Percentiles rank a stretch among this genome's conserved stretches.
These are phyloP conservation scores for Rhaphigaster nebulosa DNA, from an alignment of 2,888 invertebrate genomes.

Conservation along the genomic window DNA sequence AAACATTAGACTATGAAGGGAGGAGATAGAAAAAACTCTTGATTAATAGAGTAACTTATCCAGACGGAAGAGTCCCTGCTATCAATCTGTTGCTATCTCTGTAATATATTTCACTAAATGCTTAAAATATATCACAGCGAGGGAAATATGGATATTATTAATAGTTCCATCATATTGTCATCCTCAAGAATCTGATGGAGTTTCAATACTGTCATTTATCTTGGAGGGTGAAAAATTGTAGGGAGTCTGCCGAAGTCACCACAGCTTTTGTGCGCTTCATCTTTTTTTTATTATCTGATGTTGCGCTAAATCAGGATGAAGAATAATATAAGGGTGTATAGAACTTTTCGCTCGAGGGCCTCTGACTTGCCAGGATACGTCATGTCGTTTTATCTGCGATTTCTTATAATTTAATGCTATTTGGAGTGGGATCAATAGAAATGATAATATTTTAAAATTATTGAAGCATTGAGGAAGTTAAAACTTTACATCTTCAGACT, in stretches of 20 bases:
- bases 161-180: background rate
- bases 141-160: conserved; percentile 4
- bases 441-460: too few relatives aligned
- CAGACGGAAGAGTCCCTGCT: too few relatives aligned
- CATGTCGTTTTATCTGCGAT: too few relatives aligned
- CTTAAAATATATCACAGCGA: background rate
- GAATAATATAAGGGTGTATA: background rate
- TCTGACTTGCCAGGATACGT: too few relatives aligned
- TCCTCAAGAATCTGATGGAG: background rate
- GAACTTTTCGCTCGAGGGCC: too few relatives aligned
- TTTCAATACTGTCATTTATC: background rate
- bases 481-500: too few relatives aligned
- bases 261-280: background rate
- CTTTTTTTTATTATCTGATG: background rate
- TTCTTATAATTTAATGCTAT: too few relatives aligned
- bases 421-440: too few relatives aligned
- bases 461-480: too few relatives aligned
- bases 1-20: background rate
- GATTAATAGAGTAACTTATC: background rate
- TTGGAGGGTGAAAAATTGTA: background rate
- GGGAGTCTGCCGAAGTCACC: background rate
- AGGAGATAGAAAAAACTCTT: background rate
- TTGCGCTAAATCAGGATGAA: background rate
- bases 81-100: background rate
- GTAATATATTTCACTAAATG: conserved; percentile 14